phyloP scores from a whole-genome alignment of 2,888 invertebrate genomes.

The Plutella xylostella region DNA sequence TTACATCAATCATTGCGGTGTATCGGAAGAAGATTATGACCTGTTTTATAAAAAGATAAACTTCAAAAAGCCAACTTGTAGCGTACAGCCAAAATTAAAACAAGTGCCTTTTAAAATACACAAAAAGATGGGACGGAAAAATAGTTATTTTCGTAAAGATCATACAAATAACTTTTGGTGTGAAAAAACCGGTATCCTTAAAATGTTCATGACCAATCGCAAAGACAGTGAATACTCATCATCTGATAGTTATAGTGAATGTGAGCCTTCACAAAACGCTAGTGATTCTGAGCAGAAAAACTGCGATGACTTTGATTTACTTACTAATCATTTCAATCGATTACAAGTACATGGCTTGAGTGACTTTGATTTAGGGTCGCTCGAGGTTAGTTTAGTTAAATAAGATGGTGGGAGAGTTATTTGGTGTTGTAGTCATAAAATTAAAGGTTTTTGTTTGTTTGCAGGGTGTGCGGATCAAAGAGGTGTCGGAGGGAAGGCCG shows the following conservation, averaged over 20 bases:
- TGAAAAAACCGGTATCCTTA: slow-evolving; percentile 49
- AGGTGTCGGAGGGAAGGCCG: slow-evolving; percentile 87
- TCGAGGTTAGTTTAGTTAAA: slow-evolving; percentile 21
- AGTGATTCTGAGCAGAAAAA: background rate
- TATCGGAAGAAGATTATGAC: slow-evolving; percentile 53
- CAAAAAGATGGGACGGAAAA: slow-evolving; percentile 34
- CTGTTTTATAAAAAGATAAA: slow-evolving; percentile 31
- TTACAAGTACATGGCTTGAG: background rate
- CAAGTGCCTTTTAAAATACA: slow-evolving; percentile 62
- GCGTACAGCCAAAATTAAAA: slow-evolving; percentile 38
- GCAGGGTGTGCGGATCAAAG: slow-evolving; percentile 88
- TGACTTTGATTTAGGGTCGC: slow-evolving; percentile 13
- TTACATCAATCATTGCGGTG: slow-evolving; percentile 51
- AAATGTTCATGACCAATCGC: slow-evolving; percentile 39
- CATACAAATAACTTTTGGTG: slow-evolving; percentile 40
- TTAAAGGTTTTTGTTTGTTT: slow-evolving; percentile 31
- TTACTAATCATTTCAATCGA: background rate
- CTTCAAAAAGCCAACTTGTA: slow-evolving; percentile 28
- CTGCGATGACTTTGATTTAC: background rate
- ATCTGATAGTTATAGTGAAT: slow-evolving; percentile 60
- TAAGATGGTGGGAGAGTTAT: background rate
- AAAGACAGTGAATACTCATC: slow-evolving; percentile 50
- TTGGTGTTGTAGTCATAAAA: background rate
- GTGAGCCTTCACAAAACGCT: slow-evolving; percentile 24
- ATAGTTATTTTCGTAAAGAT: slow-evolving; percentile 30